Percentiles rank a stretch among this genome's conserved stretches.
Conservation (phyloP, 2,888 invertebrate genomes). For the Lepas anatifera region DNA sequence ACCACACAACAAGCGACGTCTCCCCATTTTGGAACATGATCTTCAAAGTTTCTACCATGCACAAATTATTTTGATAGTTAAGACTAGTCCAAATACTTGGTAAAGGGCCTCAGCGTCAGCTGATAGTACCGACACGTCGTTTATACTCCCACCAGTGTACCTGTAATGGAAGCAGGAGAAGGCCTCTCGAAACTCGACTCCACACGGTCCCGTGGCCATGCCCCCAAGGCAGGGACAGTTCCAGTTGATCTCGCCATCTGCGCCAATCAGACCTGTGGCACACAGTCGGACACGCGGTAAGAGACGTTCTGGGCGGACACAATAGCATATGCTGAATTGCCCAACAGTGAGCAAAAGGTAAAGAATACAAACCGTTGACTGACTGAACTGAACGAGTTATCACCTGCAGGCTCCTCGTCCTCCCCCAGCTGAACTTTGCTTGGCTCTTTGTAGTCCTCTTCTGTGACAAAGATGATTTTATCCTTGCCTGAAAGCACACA, state of each 20-base stretch:
- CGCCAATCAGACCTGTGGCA: conserved; percentile 64
- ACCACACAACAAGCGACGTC: no score
- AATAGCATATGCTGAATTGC: no score
- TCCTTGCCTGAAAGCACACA: conserved; percentile 50
- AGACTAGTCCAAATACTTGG: no score
- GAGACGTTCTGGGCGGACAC: no score
- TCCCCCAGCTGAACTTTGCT: conserved; percentile 43
- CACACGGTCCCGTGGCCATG: conserved; percentile 96
- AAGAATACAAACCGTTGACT: background rate
- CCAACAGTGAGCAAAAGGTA: background rate
- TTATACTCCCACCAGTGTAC: no score
- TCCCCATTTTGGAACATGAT: no score
- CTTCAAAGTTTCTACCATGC: no score
- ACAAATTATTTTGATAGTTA: no score
- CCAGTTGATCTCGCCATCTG: conserved; percentile 89
- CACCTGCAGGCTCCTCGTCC: conserved; percentile 26
- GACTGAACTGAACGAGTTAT: background rate
- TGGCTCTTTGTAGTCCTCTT: conserved; percentile 56
- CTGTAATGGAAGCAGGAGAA: conserved; percentile 92
- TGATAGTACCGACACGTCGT: no score
- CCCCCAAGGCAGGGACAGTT: conserved; percentile 92
- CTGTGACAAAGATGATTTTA: conserved; percentile 66
- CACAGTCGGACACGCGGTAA: conserved; percentile 31
- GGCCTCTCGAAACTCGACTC: conserved; percentile 80
- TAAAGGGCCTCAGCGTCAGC: no score